Evolutionary conservation across 2,888 invertebrate species (phyloP).

Genomic region (Dromius quadrimaculatus): DNA sequence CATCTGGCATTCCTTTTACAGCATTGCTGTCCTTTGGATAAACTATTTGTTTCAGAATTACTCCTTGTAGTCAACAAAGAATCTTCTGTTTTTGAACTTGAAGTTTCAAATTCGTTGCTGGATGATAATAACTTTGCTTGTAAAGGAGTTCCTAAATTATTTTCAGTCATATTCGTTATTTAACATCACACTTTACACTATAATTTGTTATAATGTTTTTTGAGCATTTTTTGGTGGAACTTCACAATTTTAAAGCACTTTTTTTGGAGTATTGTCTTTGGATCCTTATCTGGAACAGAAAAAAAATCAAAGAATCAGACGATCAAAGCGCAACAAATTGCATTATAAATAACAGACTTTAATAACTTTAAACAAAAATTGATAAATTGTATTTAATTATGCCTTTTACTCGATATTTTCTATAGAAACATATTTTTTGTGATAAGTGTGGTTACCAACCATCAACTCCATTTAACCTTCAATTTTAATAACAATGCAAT

Average conservation of each 20-base stretch:
- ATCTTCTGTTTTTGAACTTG: conserved; percentile 56
- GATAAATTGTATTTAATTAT: too few species aligned
- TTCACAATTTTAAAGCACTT: conserved; percentile 5
- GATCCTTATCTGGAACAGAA: not conserved
- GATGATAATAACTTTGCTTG: not conserved
- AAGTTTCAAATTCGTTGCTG: conserved; percentile 53
- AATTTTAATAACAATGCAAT: too few species aligned
- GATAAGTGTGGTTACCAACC: too few species aligned
- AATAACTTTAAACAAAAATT: too few species aligned
- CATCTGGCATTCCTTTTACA: not conserved
- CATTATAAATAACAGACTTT: too few species aligned
- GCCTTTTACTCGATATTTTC: too few species aligned
- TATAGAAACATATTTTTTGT: too few species aligned
- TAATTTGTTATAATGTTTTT: not conserved
- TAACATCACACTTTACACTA: not conserved
- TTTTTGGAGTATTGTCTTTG: conserved; percentile 8
- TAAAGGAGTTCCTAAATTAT: not conserved
- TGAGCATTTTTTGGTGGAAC: not conserved
- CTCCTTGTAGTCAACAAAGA: conserved; percentile 54
- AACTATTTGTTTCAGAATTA: conserved; percentile 54
- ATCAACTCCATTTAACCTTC: too few species aligned
- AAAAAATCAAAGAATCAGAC: too few species aligned
- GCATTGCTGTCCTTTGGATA: not conserved
- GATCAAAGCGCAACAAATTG: too few species aligned
- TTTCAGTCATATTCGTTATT: not conserved